Evolutionary conservation across 37 sponge, comb jelly and placozoan species (phyloP), one percentile per base, ranked within the genome.

Genomic region (Eunapius fragilis): DNA sequence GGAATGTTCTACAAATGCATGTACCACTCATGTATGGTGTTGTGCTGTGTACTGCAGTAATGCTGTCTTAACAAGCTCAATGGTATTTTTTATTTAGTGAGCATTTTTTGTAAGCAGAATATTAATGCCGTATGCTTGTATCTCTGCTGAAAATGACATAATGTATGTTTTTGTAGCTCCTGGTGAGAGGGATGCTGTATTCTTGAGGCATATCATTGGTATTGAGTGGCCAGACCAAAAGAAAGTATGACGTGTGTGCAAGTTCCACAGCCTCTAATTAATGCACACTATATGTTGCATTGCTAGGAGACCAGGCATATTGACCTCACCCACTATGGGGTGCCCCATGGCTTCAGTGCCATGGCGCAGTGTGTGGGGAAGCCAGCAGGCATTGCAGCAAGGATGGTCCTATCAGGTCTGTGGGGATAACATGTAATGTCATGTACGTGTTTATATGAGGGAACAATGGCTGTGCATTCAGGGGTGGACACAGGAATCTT

Each of bases 311-410:
- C 26, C 31, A 85, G 82, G 48, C 80, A 75, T 17, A 92, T 94
- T 34, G 71, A 83, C 68, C 48, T 95, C 31, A 88, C 80, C 3
- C 81, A 80, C 68, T 93, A 93, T 69, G 98, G 98, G 4, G 80
- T 88, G 31, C 84, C 87, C 12, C 78, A 88, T 13, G 82, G 93
- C 0, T 80, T 84, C 83, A 91, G 90, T 12, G 99, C 99, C 10
- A 98, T 98, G 99, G 93, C 97, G 17, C 80, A 82, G 75, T 74
- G 82, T 58, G 99, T 98, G 7, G 99, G 99, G 12, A 67, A 85
- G 41, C 95, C 99, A 2, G 78, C 92, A 41, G 99, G 94, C 75
- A 98, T 98, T 31, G 95, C 94, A 37, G 92, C 97, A 9, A 91
- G 91, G 47, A 76, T 96, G 87, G 89, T 98, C 35, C 70, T 94